phyloP scores from a whole-genome alignment of 1,140 invertebrate species.

The Cyphomyrmex costatus region DNA sequence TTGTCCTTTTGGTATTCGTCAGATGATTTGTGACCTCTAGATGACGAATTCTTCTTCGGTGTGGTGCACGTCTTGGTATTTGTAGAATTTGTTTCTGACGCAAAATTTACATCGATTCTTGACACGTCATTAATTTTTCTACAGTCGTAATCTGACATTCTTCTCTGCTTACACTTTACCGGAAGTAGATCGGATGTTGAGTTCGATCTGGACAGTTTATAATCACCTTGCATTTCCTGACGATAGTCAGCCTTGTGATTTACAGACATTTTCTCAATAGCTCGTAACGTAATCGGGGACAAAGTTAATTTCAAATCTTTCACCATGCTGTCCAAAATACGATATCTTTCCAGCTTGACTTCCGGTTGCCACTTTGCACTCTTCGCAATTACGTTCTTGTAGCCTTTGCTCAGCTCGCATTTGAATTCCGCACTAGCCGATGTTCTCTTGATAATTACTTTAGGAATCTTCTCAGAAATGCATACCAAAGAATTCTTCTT shows the following conservation, averaged over 20 bases:
- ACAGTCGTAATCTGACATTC: conserved; percentile 74
- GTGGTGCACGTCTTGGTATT: not conserved
- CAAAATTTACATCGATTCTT: not conserved
- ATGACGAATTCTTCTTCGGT: not conserved
- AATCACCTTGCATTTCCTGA: not conserved
- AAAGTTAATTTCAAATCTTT: conserved; percentile 80
- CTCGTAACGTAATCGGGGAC: not conserved
- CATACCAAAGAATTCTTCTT: conserved; percentile 61
- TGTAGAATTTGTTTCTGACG: not conserved
- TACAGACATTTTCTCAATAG: conserved; percentile 48
- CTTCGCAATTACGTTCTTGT: conserved; percentile 74
- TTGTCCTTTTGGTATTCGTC: not conserved
- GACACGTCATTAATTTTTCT: conserved; percentile 14
- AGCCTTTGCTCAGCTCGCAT: conserved; percentile 84
- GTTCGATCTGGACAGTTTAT: conserved; percentile 74
- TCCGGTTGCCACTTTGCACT: conserved; percentile 82
- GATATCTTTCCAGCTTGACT: conserved; percentile 82
- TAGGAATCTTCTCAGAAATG: conserved; percentile 82
- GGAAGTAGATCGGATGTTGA: conserved; percentile 75
- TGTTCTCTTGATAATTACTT: conserved; percentile 85
- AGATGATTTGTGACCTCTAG: not conserved
- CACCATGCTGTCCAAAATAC: conserved; percentile 83
- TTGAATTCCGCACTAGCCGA: conserved; percentile 85
- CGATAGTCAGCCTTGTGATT: not conserved
- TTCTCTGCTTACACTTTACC: conserved; percentile 73